Base-by-base conservation (phyloP, 2,797 vertebrate species). In the Dryobates pubescens region DNA sequence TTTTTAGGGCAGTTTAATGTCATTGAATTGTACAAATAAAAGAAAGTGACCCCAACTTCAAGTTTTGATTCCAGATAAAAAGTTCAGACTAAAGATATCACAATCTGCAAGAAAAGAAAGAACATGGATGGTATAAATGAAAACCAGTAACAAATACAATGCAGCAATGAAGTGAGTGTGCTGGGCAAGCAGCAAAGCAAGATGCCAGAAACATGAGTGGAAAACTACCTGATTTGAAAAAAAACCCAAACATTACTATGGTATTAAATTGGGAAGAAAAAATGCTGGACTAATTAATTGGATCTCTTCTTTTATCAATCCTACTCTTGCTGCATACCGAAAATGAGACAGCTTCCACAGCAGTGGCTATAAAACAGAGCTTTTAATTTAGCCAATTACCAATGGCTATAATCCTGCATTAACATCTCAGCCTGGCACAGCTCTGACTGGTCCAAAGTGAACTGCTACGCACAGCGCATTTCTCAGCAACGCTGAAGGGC, bases 81-180 rank as follows among this genome's bases (percentile, higher is more conserved):
- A 98, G 98, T 97, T 98, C 98, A 98, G 98, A 98, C 97, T 98
- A 98, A 97, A 98, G 98, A 98, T 98, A 99, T 99, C 98, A 99
- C 98, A 99, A 99, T 98, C 98, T 99, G 99, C 94, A 98, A 98
- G 97, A 98, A 97, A 98, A 98, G 97, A 98, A 98, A 98, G 98
- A 98, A 98, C 98, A 98, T 13, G 98, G 98, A 97, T 97, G 98
- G 97, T 96, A 92, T 98, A 98, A 99, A 98, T 98, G 97, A 95
- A 97, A 98, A 98, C 95, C 95, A 97, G 34, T 93, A 97, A 97
- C 96, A 97, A 96, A 97, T 76, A 96, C 92, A 91, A 88, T 59
- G 87, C 86, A 96, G 92, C 69, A 95, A 96, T 90, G 94, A 96
- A 90, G 96, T 90, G 22, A 88, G 93, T 7, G 89, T 82, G 83